These are phyloP conservation scores for Philypnodon macrostomus DNA, from an alignment of 2,797 vertebrate genomes.

Conservation along the genomic window DNA sequence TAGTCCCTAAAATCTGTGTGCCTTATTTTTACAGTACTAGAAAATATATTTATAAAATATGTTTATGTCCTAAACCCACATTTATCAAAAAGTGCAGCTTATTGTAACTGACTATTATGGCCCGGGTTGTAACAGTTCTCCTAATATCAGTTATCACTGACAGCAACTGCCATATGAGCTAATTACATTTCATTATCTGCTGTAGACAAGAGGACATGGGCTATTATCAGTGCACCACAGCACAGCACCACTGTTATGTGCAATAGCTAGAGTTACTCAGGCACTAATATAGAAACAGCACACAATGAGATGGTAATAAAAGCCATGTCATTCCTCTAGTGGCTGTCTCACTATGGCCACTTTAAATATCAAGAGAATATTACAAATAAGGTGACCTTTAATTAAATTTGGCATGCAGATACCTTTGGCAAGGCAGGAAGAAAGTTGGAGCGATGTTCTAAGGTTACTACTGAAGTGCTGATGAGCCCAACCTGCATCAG, in stretches of 20 bases:
- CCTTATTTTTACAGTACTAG: slow-evolving; percentile 1
- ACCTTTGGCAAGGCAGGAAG: slow-evolving; percentile 36
- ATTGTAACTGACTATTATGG: slow-evolving; percentile 53
- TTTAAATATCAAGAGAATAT: slow-evolving; percentile 57
- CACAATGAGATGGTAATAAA: slow-evolving; percentile 53
- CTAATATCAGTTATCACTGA: slow-evolving; percentile 72
- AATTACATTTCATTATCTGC: slow-evolving; percentile 68
- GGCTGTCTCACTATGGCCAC: slow-evolving; percentile 31
- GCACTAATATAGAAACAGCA: slow-evolving; percentile 40
- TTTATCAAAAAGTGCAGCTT: slow-evolving; percentile 47
- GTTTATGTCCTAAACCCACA: slow-evolving; percentile 25
- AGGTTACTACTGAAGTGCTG: slow-evolving; percentile 23
- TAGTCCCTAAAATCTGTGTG: slow-evolving; percentile 6
- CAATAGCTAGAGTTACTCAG: slow-evolving; percentile 30
- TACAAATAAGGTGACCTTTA: slow-evolving; percentile 63
- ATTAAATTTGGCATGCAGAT: slow-evolving; percentile 62
- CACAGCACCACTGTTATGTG: slow-evolving; percentile 46
- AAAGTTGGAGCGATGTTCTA: slow-evolving; percentile 23
- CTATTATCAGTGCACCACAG: slow-evolving; percentile 57
- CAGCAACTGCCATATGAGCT: slow-evolving; percentile 70
- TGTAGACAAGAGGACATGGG: slow-evolving; percentile 59
- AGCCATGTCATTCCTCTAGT: slow-evolving; percentile 28
- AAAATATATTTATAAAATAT: slow-evolving; percentile 5
- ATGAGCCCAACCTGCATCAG: slow-evolving; percentile 14
- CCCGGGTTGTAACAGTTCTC: slow-evolving; percentile 59